Conservation (phyloP, 2,888 invertebrate species). For the Portevinia maculata region DNA sequence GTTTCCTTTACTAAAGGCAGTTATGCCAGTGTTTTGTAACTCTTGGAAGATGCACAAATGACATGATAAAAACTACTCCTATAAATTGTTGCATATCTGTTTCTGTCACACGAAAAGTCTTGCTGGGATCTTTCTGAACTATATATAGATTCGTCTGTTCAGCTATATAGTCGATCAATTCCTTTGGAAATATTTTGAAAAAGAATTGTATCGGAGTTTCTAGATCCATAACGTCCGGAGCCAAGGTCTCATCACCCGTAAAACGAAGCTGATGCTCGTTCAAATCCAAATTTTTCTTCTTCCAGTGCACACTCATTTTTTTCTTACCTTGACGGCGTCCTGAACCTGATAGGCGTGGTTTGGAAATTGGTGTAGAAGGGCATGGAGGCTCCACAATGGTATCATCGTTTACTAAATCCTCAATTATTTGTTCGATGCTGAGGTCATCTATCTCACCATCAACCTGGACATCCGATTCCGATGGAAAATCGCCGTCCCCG, state of each 20-base stretch:
- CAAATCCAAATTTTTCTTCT: conserved; percentile 9
- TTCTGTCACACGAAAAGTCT: not conserved
- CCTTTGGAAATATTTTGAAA: not conserved
- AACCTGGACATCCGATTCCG: conserved; percentile 2
- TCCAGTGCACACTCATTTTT: not conserved
- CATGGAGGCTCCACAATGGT: not conserved
- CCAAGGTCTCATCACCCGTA: not conserved
- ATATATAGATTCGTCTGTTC: not conserved
- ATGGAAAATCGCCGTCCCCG: not conserved
- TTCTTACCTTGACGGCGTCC: not conserved
- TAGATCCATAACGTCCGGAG: not conserved
- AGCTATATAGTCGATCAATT: not conserved
- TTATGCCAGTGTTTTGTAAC: conserved; percentile 2
- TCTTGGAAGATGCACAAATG: not conserved
- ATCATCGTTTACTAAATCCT: not conserved
- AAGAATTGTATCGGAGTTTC: conserved; percentile 11
- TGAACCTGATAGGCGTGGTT: not conserved
- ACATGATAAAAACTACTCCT: not conserved
- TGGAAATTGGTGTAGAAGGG: conserved; percentile 1
- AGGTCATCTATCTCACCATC: not conserved
- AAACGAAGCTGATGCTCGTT: conserved; percentile 8
- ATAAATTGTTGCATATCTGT: not conserved
- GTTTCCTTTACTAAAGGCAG: not conserved
- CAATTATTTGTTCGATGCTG: not conserved
- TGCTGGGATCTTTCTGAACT: not conserved